A percentile compares a stretch with the other conserved stretches of the same genome.
phyloP scores from a whole-genome alignment of 2,888 invertebrate species.

The Ichneumoninae sp. region DNA sequence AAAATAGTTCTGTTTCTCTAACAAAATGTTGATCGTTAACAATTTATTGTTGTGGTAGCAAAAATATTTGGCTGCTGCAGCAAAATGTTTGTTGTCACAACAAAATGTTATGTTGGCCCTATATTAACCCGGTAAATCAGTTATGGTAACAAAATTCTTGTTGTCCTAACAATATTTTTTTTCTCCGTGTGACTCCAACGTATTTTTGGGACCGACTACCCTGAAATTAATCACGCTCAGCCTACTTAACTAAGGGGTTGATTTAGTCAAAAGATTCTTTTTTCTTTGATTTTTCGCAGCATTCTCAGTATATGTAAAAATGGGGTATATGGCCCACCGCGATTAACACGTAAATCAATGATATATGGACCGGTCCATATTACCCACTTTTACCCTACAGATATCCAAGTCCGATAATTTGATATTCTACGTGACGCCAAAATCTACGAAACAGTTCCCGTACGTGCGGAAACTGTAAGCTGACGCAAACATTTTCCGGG shows the following conservation, averaged over 20 bases:
- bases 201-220: not conserved
- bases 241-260: not conserved
- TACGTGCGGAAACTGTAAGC: slow-evolving; percentile 10
- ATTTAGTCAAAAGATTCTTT: not conserved
- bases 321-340: too few species aligned
- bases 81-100: too few species aligned
- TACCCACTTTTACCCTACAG: not conserved
- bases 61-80: too few species aligned
- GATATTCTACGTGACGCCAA: not conserved
- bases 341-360: too few species aligned
- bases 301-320: not conserved
- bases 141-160: too few species aligned
- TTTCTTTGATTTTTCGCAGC: not conserved
- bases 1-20: too few species aligned
- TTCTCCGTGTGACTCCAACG: not conserved
- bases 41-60: too few species aligned
- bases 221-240: not conserved
- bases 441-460: slow-evolving; percentile 7
- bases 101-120: too few species aligned
- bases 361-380: too few species aligned
- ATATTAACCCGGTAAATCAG: too few species aligned
- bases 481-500: slow-evolving; percentile 13
- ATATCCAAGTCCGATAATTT: slow-evolving; percentile 12
- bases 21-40: too few species aligned
- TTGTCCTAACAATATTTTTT: too few species aligned